A percentile compares a stretch with the other conserved stretches of the same genome.
phyloP scores from a whole-genome alignment of 2,888 invertebrate genomes.

The Ferrisia virgata region DNA sequence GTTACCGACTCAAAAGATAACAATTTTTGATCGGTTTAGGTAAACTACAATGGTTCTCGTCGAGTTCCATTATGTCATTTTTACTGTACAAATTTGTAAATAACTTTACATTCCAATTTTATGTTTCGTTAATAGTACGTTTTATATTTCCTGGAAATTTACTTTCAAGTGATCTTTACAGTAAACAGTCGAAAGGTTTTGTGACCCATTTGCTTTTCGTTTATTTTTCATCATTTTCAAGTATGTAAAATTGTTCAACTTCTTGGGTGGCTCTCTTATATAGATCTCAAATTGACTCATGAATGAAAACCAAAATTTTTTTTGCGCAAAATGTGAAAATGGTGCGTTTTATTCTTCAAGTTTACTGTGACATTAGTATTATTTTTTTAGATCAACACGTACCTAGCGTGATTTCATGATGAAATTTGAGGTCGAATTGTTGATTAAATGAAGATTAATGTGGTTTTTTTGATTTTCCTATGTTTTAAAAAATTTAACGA shows the following conservation, averaged over 20 bases:
- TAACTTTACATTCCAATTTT: conserved; percentile 12
- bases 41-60: background rate
- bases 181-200: background rate
- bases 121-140: background rate
- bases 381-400: too few relatives aligned
- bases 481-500: too few relatives aligned
- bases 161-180: background rate
- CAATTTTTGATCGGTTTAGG: background rate
- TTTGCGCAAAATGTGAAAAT: too few relatives aligned
- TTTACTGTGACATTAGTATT: too few relatives aligned
- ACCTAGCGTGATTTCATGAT: too few relatives aligned
- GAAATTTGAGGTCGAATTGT: too few relatives aligned
- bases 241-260: background rate
- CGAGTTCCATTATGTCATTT: background rate
- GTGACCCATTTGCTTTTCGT: background rate
- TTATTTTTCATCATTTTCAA: conserved; percentile 9
- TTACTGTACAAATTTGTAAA: conserved; percentile 25
- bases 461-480: too few relatives aligned
- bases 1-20: background rate
- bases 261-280: background rate
- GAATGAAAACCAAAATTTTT: too few relatives aligned
- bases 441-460: too few relatives aligned
- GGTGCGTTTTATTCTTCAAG: too few relatives aligned
- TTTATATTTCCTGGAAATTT: background rate
- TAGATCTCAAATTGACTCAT: too few relatives aligned